These are phyloP conservation scores for Xestia rhomboidea DNA, from an alignment of 2,888 invertebrate species.

Conservation along the genomic window DNA sequence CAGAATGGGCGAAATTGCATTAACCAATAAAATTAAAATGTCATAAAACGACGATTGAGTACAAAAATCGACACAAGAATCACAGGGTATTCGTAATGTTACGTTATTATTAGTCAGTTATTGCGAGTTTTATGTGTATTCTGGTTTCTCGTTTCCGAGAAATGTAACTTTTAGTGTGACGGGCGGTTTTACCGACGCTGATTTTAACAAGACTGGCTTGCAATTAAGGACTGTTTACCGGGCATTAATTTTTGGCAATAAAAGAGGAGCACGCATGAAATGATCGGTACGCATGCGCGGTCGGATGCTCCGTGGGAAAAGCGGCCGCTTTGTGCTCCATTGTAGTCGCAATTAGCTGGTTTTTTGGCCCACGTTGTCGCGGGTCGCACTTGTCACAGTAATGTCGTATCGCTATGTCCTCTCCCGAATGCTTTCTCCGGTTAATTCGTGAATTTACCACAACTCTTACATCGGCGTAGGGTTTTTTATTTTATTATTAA, in stretches of 20 bases:
- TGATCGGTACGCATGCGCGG: conserved; percentile 86
- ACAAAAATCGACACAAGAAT: conserved; percentile 76
- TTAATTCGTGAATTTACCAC: conserved; percentile 84
- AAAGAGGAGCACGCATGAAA: conserved; percentile 88
- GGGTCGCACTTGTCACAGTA: conserved; percentile 85
- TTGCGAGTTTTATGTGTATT: conserved; percentile 82
- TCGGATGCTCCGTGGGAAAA: conserved; percentile 88
- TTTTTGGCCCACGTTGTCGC: conserved; percentile 83
- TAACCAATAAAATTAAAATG: conserved; percentile 87
- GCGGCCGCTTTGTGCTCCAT: conserved; percentile 88
- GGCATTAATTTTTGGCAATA: conserved; percentile 91
- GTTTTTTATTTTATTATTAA: conserved; percentile 64
- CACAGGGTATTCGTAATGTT: conserved; percentile 81
- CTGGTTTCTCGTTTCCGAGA: conserved; percentile 81
- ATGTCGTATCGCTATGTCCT: conserved; percentile 86
- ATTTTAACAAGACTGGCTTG: conserved; percentile 85
- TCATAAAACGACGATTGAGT: conserved; percentile 79
- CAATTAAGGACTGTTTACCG: conserved; percentile 89
- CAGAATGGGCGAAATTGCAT: conserved; percentile 67
- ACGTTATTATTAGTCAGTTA: conserved; percentile 84
- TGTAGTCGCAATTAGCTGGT: conserved; percentile 88
- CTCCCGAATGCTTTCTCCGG: conserved; percentile 82
- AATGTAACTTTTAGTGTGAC: conserved; percentile 80
- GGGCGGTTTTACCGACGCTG: conserved; percentile 73
- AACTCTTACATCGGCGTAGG: conserved; percentile 71